Base-by-base conservation (phyloP, 2,888 invertebrate genomes). In the Crioceris asparagi region DNA sequence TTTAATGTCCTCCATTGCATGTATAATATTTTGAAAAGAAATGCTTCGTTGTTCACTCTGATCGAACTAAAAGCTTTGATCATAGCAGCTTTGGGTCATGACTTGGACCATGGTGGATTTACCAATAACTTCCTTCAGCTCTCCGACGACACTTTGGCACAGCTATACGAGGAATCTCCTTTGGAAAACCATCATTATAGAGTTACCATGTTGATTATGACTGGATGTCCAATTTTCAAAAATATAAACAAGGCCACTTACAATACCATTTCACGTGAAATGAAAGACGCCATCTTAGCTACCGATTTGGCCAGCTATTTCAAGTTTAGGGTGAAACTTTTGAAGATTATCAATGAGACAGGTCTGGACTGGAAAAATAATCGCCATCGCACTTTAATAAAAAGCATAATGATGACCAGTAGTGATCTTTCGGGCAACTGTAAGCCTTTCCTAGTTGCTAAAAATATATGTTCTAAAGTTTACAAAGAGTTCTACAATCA, bases 1-100 rank as follows among this genome's bases (percentile, higher is more conserved):
- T 76, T 77, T 55, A 69, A 68, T 36, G 75, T 75, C 35, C 68
- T 70, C 0, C 77, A 78, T 52, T 74, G 74, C 30, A 70, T 76
- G 70, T 76, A 64, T 45, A 57, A 72, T 41, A 69, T 77, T 19
- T 53, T 76, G 14, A 52, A 49, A 16, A 65, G 64, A 37, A 74
- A 76, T 47, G 38, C 46, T 4, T 25, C 31, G 8, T 18, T 43
- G 11, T 54, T 54, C 39, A 45, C 36, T n/a, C 38, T 43, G 6
- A 36, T 54, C 36, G 42, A 75, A 75, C 63, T 65, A 2, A 65
- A 68, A 40, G 70, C 69, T 0, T 58, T 78, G 17, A 64, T 77
- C 61, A 53, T 76, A 25, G 66, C 73, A 0, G 70, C 74, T 0
- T 52, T 77, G 1, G 72, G 74, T 53, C 78, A 78, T 51, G 77